Percentiles rank a stretch among this genome's conserved stretches.
Conservation (phyloP, 2,797 vertebrate species). For the Tenualosa ilisha region DNA sequence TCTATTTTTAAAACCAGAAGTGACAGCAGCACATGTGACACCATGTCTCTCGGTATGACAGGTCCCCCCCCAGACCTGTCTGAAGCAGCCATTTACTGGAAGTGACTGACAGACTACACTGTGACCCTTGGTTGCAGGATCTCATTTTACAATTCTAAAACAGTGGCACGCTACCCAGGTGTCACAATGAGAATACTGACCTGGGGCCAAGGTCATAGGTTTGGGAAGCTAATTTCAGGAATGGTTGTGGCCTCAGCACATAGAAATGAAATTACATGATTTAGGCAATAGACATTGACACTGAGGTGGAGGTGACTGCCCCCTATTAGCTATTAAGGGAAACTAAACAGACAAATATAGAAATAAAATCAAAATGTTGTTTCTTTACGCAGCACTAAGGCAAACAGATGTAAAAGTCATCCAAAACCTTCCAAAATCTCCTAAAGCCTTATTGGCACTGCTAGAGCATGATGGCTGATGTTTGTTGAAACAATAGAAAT, state of each 20-base stretch:
- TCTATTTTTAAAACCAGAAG: conserved; percentile 9
- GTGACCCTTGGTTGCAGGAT: conserved; percentile 37
- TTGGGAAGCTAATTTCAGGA: conserved; percentile 28
- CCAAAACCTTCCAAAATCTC: too few relatives aligned
- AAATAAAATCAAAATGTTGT: neutral
- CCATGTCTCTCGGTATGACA: conserved; percentile 6
- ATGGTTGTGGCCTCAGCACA: neutral
- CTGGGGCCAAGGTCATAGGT: conserved; percentile 41
- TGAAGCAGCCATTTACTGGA: conserved; percentile 43
- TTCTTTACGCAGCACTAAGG: neutral
- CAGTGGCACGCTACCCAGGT: neutral
- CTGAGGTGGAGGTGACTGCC: neutral
- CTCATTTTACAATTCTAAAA: conserved; percentile 22
- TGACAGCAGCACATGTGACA: conserved; percentile 26
- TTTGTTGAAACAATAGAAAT: too few relatives aligned
- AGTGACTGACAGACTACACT: conserved; percentile 46
- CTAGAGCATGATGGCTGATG: too few relatives aligned
- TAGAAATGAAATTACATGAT: neutral
- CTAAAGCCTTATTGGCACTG: too few relatives aligned
- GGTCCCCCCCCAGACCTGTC: conserved; percentile 23
- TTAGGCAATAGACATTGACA: neutral
- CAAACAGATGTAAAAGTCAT: too few relatives aligned
- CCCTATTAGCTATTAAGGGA: neutral
- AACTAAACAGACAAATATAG: neutral
- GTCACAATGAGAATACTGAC: conserved; percentile 2